These are phyloP conservation scores for Drosophila ercepeae DNA, from an alignment of 1,140 invertebrate species.

Conservation along the genomic window DNA sequence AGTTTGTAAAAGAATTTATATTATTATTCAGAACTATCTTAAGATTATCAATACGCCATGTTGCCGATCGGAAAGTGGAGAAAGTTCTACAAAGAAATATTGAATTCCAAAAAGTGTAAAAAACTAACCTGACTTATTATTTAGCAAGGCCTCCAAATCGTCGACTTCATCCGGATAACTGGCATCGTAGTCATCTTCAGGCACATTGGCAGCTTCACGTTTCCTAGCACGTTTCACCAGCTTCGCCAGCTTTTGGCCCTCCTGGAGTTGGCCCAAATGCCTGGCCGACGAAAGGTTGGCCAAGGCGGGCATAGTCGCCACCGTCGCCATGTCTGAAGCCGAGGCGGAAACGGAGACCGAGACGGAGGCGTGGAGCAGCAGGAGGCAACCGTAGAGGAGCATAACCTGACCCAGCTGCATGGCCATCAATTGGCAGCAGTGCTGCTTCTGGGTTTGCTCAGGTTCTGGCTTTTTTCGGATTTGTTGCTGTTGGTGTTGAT, in stretches of 20 bases:
- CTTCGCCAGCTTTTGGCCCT: slow-evolving; percentile 18
- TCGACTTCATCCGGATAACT: slow-evolving; percentile 81
- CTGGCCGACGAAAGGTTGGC: slow-evolving; percentile 22
- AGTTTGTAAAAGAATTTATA: no score
- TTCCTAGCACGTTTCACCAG: slow-evolving; percentile 35
- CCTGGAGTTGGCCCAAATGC: slow-evolving; percentile 4
- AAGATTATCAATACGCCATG: slow-evolving; percentile 2
- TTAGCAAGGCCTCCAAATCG: slow-evolving; percentile 78
- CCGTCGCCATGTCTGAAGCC: slow-evolving; percentile 10
- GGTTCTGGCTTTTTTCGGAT: slow-evolving; percentile 29
- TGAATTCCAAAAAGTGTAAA: background rate
- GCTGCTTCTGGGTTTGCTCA: slow-evolving; percentile 23
- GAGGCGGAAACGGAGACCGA: slow-evolving; percentile 39
- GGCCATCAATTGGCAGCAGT: slow-evolving; percentile 50
- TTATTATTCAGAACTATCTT: no score
- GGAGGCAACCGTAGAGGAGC: slow-evolving; percentile 72
- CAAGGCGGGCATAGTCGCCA: background rate
- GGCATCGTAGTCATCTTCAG: slow-evolving; percentile 80
- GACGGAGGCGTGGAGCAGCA: slow-evolving; percentile 66
- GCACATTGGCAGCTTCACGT: slow-evolving; percentile 79
- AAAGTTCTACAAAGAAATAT: no score
- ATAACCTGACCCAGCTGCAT: slow-evolving; percentile 68
- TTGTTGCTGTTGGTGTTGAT: slow-evolving; percentile 42
- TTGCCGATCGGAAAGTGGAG: no score
- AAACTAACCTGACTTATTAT: slow-evolving; percentile 82